Base-by-base conservation (phyloP, 2,797 vertebrate genomes). In the Petrocephalus sullivani region DNA sequence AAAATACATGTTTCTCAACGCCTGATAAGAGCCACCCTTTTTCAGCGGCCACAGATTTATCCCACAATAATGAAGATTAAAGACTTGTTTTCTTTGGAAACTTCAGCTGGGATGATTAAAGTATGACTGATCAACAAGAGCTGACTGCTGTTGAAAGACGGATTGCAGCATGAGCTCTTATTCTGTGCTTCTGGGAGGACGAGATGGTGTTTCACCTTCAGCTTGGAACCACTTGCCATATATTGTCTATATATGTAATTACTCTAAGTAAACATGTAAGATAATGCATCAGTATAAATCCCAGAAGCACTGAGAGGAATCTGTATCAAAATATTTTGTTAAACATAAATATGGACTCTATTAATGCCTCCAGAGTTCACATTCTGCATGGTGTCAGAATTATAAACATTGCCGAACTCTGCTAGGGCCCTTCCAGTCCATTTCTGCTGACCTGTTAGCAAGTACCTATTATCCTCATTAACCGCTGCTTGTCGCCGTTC, bases 41-140 rank as follows among this genome's bases (percentile, higher is more conserved):
- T 86, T 21, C 28, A 86, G 54, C 54, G 19, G 51, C 71, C 56
- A 57, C 16, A 53, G 53, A 71, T 71, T 75, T 54, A 87, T 51
- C 46, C 85, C 46, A 53, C 61, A 71, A 87, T 71, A 88, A 71
- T 85, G 16, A 87, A 87, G 81, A 89, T 53, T 81, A 83, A 83
- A 83, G 57, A 84, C 75, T 16, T 53, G 41, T 81, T 78, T 19
- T 82, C 81, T 88, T 83, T 84, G 19, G 64, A 89, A 85, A 71
- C 81, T 88, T 88, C 46, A 58, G 58, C 51, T 14, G 57, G 71
- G 61, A 58, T 88, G 83, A 88, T 71, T 81, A 83, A 85, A 71
- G 64, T 82, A 67, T 10, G 51, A 46, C 53, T 23, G 41, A 60
- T 61, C 85, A 87, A 87, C 58, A 67, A 67, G 57, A 82, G 58